A percentile compares a stretch with the other conserved stretches of the same genome.
Conservation (phyloP, 2,113 vertebrate genomes). For the Genyomyrus donnyi region DNA sequence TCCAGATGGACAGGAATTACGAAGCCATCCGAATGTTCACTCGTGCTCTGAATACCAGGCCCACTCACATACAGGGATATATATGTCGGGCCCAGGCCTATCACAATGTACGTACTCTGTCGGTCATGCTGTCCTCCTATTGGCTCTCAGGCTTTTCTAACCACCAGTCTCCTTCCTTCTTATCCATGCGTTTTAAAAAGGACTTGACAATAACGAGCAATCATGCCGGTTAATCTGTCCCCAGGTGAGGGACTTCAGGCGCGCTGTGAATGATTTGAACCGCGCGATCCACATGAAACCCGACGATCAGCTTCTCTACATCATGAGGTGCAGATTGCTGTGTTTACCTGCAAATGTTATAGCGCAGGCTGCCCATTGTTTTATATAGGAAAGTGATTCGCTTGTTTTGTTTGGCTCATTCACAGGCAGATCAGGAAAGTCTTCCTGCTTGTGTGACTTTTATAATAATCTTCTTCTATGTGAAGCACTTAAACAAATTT, state of each 20-base stretch:
- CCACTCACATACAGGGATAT: conserved; percentile 53
- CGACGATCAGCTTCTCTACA: conserved; percentile 51
- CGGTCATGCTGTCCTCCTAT: not conserved
- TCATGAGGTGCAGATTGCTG: conserved; percentile 55
- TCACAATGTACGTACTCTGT: conserved; percentile 50
- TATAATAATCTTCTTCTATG: not conserved
- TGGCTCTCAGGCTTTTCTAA: not conserved
- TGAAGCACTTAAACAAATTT: not conserved
- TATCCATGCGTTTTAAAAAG: not conserved
- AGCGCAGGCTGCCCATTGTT: not conserved
- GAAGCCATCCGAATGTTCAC: conserved; percentile 62
- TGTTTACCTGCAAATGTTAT: not conserved
- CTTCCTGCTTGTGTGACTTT: not conserved
- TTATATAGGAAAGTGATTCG: not conserved
- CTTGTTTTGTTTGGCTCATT: not conserved
- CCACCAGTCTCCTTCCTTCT: not conserved
- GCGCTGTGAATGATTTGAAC: conserved; percentile 58
- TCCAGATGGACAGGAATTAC: conserved; percentile 50
- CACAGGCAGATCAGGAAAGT: not conserved
- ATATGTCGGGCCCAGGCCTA: conserved; percentile 59
- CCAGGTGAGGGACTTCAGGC: conserved; percentile 54
- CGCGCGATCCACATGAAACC: conserved; percentile 64
- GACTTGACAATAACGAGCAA: not conserved
- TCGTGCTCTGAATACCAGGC: conserved; percentile 55
- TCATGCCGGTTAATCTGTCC: not conserved